These are phyloP conservation scores for Macropis europaea DNA, from an alignment of 2,888 invertebrate species.

Conservation along the genomic window DNA sequence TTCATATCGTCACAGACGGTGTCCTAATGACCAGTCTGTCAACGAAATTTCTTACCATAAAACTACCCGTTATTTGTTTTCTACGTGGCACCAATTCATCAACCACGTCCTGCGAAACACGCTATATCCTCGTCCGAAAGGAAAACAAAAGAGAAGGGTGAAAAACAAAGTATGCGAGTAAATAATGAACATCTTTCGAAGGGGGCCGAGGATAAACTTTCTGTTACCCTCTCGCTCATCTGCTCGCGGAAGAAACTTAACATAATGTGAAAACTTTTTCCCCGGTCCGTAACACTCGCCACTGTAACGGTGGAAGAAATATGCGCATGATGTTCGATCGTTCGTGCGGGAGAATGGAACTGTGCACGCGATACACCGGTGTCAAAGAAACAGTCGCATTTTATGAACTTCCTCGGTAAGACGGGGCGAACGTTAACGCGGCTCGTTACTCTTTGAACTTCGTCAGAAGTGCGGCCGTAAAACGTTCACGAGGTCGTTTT, in stretches of 20 bases:
- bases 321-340: conserved; percentile 36
- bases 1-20: no score
- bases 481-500: conserved; percentile 22
- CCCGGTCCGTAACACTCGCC: conserved; percentile 45
- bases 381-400: conserved; percentile 21
- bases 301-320: conserved; percentile 3
- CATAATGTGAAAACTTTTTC: conserved; percentile 64
- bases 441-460: conserved; percentile 55
- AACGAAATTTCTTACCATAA: no score
- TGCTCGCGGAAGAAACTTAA: conserved; percentile 56
- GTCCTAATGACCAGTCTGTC: no score
- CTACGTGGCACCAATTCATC: no score
- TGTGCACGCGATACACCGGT: conserved; percentile 32
- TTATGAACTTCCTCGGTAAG: conserved; percentile 25
- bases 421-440: conserved; percentile 31
- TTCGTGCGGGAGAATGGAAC: conserved; percentile 32
- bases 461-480: conserved; percentile 40
- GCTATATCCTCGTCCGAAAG: neutral
- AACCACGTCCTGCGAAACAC: no score
- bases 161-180: neutral
- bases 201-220: conserved; percentile 37
- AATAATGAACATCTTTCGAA: conserved; percentile 17
- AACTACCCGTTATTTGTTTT: no score
- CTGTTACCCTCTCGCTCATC: conserved; percentile 25
- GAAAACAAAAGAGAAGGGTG: neutral